A percentile compares a stretch with the other conserved stretches of the same genome.
Conservation (phyloP, 35 echinoderm and acorn worm genomes). For the Chiridota heheva region DNA sequence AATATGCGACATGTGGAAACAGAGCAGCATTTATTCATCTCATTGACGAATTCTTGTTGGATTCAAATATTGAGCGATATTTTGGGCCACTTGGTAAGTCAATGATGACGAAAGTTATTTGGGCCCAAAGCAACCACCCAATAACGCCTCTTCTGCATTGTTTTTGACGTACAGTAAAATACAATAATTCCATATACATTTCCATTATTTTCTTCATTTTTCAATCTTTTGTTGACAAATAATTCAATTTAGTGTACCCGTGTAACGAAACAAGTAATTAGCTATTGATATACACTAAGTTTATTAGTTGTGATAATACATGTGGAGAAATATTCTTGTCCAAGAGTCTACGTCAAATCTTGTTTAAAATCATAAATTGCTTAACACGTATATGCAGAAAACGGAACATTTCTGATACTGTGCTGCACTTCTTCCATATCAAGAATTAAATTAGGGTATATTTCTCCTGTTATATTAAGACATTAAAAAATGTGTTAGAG, state of each 20-base stretch:
- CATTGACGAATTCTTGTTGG: constrained; percentile 33
- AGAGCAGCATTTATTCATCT: constrained; percentile 72
- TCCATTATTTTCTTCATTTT: neutral
- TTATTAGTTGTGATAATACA: too few relatives aligned
- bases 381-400: too few relatives aligned
- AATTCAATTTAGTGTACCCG: neutral
- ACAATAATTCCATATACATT: neutral
- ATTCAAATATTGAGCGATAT: constrained; percentile 3
- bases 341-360: too few relatives aligned
- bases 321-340: too few relatives aligned
- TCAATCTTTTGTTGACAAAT: neutral
- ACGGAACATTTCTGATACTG: too few relatives aligned
- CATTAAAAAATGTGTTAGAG: neutral
- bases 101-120: too few relatives aligned
- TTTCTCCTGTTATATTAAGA: neutral
- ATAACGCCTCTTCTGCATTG: neutral
- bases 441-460: neutral
- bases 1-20: constrained; percentile 70
- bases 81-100: constrained; percentile 73
- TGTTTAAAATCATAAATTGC: too few relatives aligned
- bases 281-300: too few relatives aligned
- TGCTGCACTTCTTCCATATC: neutral
- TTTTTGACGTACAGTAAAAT: neutral
- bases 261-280: too few relatives aligned
- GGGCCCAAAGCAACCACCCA: neutral